Evolutionary conservation across 2,888 invertebrate genomes (phyloP).

Genomic region (Ypsolopha sequella): DNA sequence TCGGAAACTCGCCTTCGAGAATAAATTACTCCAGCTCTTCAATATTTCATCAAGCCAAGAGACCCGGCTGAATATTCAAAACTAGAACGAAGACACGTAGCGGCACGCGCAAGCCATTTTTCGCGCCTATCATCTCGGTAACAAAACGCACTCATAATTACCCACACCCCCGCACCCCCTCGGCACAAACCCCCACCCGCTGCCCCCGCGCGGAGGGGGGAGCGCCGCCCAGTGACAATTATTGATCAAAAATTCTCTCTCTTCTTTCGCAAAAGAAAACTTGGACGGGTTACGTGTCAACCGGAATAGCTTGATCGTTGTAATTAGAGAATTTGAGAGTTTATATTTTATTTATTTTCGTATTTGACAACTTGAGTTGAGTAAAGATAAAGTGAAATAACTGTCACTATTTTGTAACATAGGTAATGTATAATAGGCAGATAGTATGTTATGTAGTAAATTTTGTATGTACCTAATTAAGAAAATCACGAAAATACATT

Average conservation of each 20-base stretch:
- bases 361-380: slow-evolving; percentile 1
- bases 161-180: slow-evolving; percentile 41
- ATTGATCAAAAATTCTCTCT: slow-evolving; percentile 79
- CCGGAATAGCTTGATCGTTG: slow-evolving; percentile 57
- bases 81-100: slow-evolving; percentile 65
- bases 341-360: slow-evolving; percentile 9
- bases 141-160: slow-evolving; percentile 72
- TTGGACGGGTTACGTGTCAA: slow-evolving; percentile 71
- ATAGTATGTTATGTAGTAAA: too few species aligned
- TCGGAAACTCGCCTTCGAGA: slow-evolving; percentile 62
- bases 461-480: too few species aligned
- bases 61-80: slow-evolving; percentile 67
- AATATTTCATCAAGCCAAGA: slow-evolving; percentile 68
- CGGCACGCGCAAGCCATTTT: slow-evolving; percentile 71
- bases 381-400: too few species aligned
- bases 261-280: slow-evolving; percentile 72
- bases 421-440: too few species aligned
- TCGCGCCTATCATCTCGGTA: slow-evolving; percentile 72
- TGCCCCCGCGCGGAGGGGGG: slow-evolving; percentile 27
- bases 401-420: too few species aligned
- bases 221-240: slow-evolving; percentile 75
- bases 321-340: slow-evolving; percentile 47
- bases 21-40: slow-evolving; percentile 69
- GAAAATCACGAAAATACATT: too few species aligned
- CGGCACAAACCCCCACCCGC: slow-evolving; percentile 17